Base-by-base conservation (phyloP, 1,140 invertebrate species). In the Drosophila prosaltans region DNA sequence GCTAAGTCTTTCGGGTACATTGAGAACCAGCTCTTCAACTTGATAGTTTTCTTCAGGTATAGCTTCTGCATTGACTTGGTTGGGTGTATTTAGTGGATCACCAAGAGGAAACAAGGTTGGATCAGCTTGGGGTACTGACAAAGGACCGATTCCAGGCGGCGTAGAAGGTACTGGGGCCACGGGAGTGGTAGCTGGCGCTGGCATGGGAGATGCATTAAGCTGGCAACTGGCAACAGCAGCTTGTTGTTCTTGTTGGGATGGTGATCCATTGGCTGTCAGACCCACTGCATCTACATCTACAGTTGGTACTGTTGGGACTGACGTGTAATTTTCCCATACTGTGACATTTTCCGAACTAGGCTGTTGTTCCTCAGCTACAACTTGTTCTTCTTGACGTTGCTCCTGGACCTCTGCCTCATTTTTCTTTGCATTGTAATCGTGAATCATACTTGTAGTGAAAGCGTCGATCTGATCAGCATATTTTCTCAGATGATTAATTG, bases 371-470 rank as follows among this genome's bases (percentile, higher is more conserved):
- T 62, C 21, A 0, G 7, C 43, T 1, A 9, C 11, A 10, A 39
- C 57, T 1, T 24, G 7, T 2, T 43, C 10, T 2, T 57, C 32
- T 5, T 41, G 9, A n/a, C 41, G 11, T 2, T 30, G n/a, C 0
- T 10, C 4, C 7, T 41, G 24, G 10, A 63, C 24, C 7, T 67
- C 63, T 7, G 32, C 9, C 11, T 72, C 48, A 11, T 30, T 21
- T 5, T 32, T 77, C n/a, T 45, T 30, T 7, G 26, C 40, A 2
- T 76, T 48, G 30, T 66, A 76, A 10, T 88, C 82, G 0, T 88
- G 80, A n/a, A 88, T 67, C 69, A 86, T 86, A 45, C 40, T 80
- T n/a, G 62, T 69, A n/a, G 84, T 58, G 3, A 88, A 89, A 0
- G 58, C 24, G 4, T 89, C 80, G 0, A 88, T 88, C 32, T 89